Base-by-base conservation (phyloP, 2,797 vertebrate species). In the Podargus strigoides region DNA sequence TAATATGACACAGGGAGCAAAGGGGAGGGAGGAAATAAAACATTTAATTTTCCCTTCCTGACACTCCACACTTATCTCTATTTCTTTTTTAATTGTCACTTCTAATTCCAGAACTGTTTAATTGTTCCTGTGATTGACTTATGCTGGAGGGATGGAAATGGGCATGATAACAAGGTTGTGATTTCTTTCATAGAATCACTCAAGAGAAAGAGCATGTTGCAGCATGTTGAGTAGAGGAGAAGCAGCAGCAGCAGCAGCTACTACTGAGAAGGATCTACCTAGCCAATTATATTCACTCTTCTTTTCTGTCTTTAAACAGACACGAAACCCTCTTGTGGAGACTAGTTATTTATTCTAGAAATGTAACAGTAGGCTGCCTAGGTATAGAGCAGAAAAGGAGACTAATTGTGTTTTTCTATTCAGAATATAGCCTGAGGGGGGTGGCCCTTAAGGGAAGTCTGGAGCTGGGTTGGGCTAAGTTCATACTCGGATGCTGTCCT, bases 61-160 rank as follows among this genome's bases (percentile, higher is more conserved):
- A 7, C 30, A 75, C 13, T 30, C 22, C 24, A 19, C 34, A 82
- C 56, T 73, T 85, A 73, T 37, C 42, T 46, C 60, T 39, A 7
- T 75, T 72, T 82, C 47, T 78, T 56, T 80, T 59, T 67, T 20
- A 91, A 75, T 74, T 64, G 24, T 67, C 50, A 82, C 4, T 67
- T 90, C 20, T 82, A 79, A 60, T 93, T 91, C 47, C 44, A 79
- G 77, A 88, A 63, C 23, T 21, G 10, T 79, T 79, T 70, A 76
- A 74, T 88, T 82, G 23, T 53, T 87, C 49, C 47, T 28, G 13
- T 82, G 70, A 94, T 47, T 90, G 88, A 69, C 41, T 88, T 86
- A 28, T 62, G 26, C 30, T 81, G 36, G 34, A 79, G 34, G 32
- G 27, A 70, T 59, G 20, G 36, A 93, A 95, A 73, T 24, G 7